A percentile compares a stretch with the other conserved stretches of the same genome.
These are phyloP conservation scores for Macrocentrus cingulum DNA, from an alignment of 1,140 invertebrate genomes.

Conservation along the genomic window DNA sequence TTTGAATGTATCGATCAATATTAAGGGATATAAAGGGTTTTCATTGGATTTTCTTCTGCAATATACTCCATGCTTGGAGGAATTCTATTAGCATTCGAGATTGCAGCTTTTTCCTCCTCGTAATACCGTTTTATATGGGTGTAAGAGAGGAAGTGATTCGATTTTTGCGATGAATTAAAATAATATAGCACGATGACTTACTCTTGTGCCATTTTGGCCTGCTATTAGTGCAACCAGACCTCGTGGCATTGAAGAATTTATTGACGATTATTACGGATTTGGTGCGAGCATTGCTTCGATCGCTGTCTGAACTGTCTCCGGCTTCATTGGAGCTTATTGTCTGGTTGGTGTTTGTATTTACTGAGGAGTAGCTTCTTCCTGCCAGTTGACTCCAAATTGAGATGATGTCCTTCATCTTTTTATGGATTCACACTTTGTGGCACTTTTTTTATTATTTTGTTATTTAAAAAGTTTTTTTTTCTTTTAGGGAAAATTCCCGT, in stretches of 20 bases:
- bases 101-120: too few species aligned
- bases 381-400: constrained; percentile 61
- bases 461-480: too few species aligned
- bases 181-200: constrained; percentile 46
- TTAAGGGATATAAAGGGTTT: too few species aligned
- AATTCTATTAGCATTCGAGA: too few species aligned
- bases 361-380: constrained; percentile 55
- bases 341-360: constrained; percentile 46
- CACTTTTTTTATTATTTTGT: constrained; percentile 1
- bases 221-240: constrained; percentile 48
- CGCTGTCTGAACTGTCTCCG: constrained; percentile 40
- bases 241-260: constrained; percentile 57
- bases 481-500: not conserved
- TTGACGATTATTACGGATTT: constrained; percentile 61
- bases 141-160: too few species aligned
- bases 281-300: constrained; percentile 36
- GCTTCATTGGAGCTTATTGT: constrained; percentile 45
- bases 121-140: too few species aligned
- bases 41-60: too few species aligned
- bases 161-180: too few species aligned
- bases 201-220: constrained; percentile 55
- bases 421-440: constrained; percentile 2
- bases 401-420: constrained; percentile 61
- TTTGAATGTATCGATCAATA: too few species aligned
- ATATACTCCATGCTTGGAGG: too few species aligned